phyloP scores from a whole-genome alignment of 1,140 invertebrate genomes.

The Wiebesia pumilae region DNA sequence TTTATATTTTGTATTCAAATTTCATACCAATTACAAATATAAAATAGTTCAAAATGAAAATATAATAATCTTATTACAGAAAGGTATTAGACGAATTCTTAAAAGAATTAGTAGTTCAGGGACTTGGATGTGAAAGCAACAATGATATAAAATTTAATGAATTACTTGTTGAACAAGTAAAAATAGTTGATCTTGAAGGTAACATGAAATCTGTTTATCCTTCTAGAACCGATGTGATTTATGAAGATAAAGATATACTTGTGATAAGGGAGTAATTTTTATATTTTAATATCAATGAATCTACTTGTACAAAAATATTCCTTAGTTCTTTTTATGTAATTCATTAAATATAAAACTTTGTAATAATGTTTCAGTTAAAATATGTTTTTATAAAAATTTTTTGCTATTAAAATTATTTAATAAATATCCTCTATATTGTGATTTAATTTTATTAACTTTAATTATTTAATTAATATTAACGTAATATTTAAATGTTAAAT shows the following conservation, averaged over 20 bases:
- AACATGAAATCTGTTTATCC: slow-evolving; percentile 85
- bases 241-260: slow-evolving; percentile 71
- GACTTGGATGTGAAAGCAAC: slow-evolving; percentile 68
- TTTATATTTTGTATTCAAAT: no score
- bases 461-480: no score
- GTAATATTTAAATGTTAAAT: no score
- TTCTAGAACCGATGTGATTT: slow-evolving; percentile 82
- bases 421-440: background rate
- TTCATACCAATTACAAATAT: background rate
- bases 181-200: slow-evolving; percentile 81
- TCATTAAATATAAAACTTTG: slow-evolving; percentile 2
- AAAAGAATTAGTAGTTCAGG: slow-evolving; percentile 78
- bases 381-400: slow-evolving; percentile 28
- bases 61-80: slow-evolving; percentile 53
- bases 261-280: slow-evolving; percentile 63
- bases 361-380: slow-evolving; percentile 29
- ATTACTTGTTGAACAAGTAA: slow-evolving; percentile 81
- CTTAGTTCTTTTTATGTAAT: slow-evolving; percentile 38
- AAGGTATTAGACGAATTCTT: slow-evolving; percentile 82
- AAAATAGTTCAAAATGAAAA: background rate
- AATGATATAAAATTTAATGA: slow-evolving; percentile 58
- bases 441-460: no score
- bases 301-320: slow-evolving; percentile 40
- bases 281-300: slow-evolving; percentile 35
- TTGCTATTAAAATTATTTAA: background rate